These are phyloP conservation scores for Nesidiocoris tenuis DNA, from an alignment of 2,888 invertebrate species.

Conservation along the genomic window DNA sequence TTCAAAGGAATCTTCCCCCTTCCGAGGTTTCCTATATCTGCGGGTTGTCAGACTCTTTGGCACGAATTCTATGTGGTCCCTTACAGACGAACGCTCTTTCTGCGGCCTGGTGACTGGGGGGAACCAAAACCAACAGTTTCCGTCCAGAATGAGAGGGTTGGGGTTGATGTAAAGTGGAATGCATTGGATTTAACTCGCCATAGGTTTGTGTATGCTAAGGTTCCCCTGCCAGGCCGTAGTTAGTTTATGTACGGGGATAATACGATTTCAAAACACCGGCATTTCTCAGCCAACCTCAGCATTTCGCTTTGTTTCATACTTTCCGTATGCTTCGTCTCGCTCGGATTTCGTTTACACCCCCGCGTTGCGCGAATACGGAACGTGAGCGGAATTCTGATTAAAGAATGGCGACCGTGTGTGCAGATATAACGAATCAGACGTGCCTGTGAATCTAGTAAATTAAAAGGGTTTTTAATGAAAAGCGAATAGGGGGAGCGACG, in stretches of 20 bases:
- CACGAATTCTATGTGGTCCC: background rate
- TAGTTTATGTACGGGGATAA: constrained; percentile 34
- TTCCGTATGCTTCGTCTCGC: background rate
- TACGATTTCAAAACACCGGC: constrained; percentile 36
- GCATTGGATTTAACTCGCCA: constrained; percentile 30
- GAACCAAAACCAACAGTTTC: constrained; percentile 21
- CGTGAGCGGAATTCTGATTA: constrained; percentile 28
- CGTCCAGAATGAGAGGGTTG: background rate
- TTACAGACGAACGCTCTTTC: background rate
- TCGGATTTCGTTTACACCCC: background rate
- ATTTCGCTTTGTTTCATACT: background rate
- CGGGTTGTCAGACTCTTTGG: background rate
- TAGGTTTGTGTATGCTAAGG: constrained; percentile 24
- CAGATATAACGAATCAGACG: background rate
- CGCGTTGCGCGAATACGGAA: constrained; percentile 1
- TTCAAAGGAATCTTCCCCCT: too few species aligned
- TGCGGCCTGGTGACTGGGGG: constrained; percentile 7
- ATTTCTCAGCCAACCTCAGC: background rate
- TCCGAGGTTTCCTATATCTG: background rate
- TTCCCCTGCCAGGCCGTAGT: constrained; percentile 12
- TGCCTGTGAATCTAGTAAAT: background rate
- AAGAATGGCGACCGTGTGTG: background rate
- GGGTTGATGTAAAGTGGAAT: constrained; percentile 16
- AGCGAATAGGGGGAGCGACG: background rate
- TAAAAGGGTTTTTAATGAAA: background rate